A percentile compares a stretch with the other conserved stretches of the same genome.
phyloP scores from a whole-genome alignment of 2,888 invertebrate genomes.

The Thereva unica region DNA sequence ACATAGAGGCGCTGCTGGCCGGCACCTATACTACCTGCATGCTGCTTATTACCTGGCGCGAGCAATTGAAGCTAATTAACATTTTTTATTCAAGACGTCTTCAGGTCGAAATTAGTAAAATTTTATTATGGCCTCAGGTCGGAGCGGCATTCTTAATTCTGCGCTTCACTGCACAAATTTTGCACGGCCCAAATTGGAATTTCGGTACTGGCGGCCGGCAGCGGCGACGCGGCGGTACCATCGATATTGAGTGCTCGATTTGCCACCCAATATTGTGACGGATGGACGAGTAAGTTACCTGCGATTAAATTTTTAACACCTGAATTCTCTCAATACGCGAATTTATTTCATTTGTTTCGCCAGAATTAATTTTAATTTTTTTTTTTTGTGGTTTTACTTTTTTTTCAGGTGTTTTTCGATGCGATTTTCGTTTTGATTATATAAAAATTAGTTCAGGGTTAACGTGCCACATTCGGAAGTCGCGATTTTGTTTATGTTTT shows the following conservation, averaged over 20 bases:
- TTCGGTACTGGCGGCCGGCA: constrained; percentile 2
- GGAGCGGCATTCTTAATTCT: constrained; percentile 4
- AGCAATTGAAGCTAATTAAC: constrained; percentile 10
- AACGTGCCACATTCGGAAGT: too few species aligned
- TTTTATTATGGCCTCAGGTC: constrained; percentile 2
- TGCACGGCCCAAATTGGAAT: constrained; percentile 17
- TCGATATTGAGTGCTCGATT: constrained; percentile 15
- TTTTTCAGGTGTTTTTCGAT: constrained; percentile 5
- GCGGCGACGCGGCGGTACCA: constrained; percentile 1
- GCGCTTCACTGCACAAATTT: constrained; percentile 22
- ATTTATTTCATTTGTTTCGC: constrained; percentile 28
- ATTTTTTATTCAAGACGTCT: constrained; percentile 1
- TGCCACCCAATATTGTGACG: neutral
- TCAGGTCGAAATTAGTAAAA: constrained; percentile 6
- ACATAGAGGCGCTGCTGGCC: too few species aligned
- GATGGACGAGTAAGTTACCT: too few species aligned
- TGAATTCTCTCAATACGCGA: constrained; percentile 8
- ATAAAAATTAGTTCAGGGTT: too few species aligned
- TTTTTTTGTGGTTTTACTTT: constrained; percentile 8
- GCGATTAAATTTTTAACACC: too few species aligned
- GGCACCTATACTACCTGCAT: too few species aligned
- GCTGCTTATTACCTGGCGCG: too few species aligned
- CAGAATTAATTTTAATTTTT: constrained; percentile 17
- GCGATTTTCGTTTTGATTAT: neutral
- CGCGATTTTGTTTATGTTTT: too few species aligned